A percentile compares a stretch with the other conserved stretches of the same genome.
Conservation (phyloP, 2,113 vertebrate species). For the Boleophthalmus pectinirostris region DNA sequence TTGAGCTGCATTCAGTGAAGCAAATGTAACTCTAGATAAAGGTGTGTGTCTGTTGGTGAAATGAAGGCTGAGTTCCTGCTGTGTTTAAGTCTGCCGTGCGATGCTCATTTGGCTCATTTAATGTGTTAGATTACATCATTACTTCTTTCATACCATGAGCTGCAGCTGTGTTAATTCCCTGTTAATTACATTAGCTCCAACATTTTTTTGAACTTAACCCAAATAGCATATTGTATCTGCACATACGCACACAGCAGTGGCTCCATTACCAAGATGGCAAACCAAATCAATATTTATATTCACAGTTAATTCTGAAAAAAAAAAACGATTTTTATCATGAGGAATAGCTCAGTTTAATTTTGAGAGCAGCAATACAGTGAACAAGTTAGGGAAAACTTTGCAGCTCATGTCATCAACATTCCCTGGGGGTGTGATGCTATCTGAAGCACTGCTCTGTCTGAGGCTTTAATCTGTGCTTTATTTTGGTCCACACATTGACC, state of each 20-base stretch:
- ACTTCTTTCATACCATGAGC: constrained; percentile 70
- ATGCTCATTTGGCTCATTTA: constrained; percentile 78
- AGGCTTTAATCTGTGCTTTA: no score
- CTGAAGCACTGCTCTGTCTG: no score
- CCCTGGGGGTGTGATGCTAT: no score
- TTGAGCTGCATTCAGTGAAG: not conserved
- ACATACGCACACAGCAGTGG: constrained; percentile 73
- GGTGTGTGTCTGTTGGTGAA: constrained; percentile 17
- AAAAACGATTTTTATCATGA: not conserved
- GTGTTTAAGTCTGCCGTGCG: constrained; percentile 57
- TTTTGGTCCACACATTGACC: no score
- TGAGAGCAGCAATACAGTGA: not conserved
- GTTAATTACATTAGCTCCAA: constrained; percentile 80
- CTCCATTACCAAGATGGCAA: constrained; percentile 66
- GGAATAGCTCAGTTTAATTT: not conserved
- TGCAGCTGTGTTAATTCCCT: constrained; percentile 79
- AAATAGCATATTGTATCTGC: constrained; percentile 76
- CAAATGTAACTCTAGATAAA: not conserved
- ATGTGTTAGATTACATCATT: constrained; percentile 79
- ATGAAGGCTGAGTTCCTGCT: constrained; percentile 54
- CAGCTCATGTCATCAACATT: no score
- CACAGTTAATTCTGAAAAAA: not conserved
- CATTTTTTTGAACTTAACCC: constrained; percentile 61
- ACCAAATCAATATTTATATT: not conserved
- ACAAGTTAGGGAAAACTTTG: not conserved